A percentile compares a stretch with the other conserved stretches of the same genome.
Conservation (phyloP, 1,140 invertebrate genomes). For the Microplitis demolitor region DNA sequence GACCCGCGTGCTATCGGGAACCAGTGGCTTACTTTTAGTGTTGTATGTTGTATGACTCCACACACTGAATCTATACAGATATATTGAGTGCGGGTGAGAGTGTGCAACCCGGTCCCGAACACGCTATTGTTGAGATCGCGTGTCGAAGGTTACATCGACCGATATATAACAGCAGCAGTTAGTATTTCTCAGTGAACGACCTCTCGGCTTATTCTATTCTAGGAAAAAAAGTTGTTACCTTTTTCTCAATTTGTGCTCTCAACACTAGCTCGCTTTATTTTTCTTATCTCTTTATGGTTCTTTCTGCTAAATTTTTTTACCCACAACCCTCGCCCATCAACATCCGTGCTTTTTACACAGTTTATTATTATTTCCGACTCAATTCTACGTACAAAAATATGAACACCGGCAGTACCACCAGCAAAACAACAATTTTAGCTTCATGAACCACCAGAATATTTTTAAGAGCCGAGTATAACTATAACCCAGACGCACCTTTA, state of each 20-base stretch:
- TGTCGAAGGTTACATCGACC: constrained; percentile 54
- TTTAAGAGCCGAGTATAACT: constrained; percentile 38
- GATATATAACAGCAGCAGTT: background rate
- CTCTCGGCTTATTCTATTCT: background rate
- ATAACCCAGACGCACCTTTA: constrained; percentile 43
- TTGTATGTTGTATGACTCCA: background rate
- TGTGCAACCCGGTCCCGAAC: constrained; percentile 14
- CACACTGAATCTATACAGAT: too few relatives aligned
- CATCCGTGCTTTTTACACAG: too few relatives aligned
- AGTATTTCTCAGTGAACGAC: constrained; percentile 8
- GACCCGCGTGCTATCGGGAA: background rate
- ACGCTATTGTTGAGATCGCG: constrained; percentile 43
- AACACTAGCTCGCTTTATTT: constrained; percentile 30
- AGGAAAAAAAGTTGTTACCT: background rate
- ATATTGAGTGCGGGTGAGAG: background rate
- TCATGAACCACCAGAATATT: constrained; percentile 38
- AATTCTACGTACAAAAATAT: too few relatives aligned
- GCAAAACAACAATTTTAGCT: too few relatives aligned
- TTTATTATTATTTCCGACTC: too few relatives aligned
- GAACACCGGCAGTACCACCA: too few relatives aligned
- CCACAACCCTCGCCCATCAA: too few relatives aligned
- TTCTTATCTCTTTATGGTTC: too few relatives aligned
- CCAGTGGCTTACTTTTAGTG: constrained; percentile 29
- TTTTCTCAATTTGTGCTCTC: background rate
- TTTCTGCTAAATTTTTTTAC: too few relatives aligned